Base-by-base conservation (phyloP, 2,888 invertebrate genomes). In the Priocnemis perturbator region DNA sequence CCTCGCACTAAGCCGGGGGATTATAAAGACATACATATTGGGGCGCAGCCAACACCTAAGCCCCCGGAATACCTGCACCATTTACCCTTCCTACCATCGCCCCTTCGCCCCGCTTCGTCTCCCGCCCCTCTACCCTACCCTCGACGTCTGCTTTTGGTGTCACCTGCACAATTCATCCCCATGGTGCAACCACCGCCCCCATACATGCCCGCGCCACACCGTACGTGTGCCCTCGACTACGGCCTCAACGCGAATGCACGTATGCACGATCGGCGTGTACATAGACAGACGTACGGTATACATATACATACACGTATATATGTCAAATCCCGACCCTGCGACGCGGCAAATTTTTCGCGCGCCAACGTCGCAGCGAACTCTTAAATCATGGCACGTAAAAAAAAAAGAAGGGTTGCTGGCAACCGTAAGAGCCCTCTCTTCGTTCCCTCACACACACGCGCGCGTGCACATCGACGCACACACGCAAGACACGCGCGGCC, bases 11-110 rank as follows among this genome's bases (percentile, higher is more conserved):
- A 83, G 74, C 71, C 62, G 60, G 23, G 66, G 74, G 82, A 83
- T 83, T 83, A 83, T 77, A 74, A 78, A 80, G 83, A 78, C 76
- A 77, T 73, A 77, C 74, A 71, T 71, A 77, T 77, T 79, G 77
- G 73, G 59, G 45, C 70, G 55, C 60, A 74, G 76, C 81, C 73
- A 76, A 62, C 64, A 52, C 62, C 70, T 71, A 80, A 83, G 74
- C 75, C 71, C 55, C 62, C 47, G 67, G 73, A 78, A 77, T 80
- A 78, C 69, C 67, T 66, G 60, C 45, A 53, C 52, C 69, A 58
- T 72, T 63, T 67, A 50, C 66, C 69, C 23, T 17, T 59, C 55
- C 45, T 52, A 26, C 44, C 19, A 44, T 48, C 45, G 45, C 20
- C 56, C 17, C 26, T 26, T 21, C 37, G 7, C 20, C 9, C 57